Evolutionary conservation across 1,140 invertebrate genomes (phyloP), one percentile per base, ranked within the genome.

Genomic region (Dreissena rostriformis): DNA sequence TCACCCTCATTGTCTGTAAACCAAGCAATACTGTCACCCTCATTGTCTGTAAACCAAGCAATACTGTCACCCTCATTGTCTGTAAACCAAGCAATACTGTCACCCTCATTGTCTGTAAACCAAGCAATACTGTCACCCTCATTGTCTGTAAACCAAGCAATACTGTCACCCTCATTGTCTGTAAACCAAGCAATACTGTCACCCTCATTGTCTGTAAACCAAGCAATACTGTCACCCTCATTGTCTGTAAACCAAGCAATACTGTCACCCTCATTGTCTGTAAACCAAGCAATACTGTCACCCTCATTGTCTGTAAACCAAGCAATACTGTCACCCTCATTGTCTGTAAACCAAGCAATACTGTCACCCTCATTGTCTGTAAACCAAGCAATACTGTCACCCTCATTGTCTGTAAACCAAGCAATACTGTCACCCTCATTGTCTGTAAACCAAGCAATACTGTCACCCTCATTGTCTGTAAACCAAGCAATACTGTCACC

Each of bases 1-100:
- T 70, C 26, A n/a, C 63, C 72, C 22, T 82, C 80, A 52, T 66
- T 68, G 24, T 57, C 80, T 82, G 57, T 8, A 51, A 82, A 12
- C 22, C 10, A 67, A 49, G 28, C 72, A 28, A 29, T 51, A 28
- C 24, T 28, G 0, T 70, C 26, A n/a, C 63, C 72, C 22, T 82
- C 80, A 52, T 66, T 68, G 24, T 57, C 80, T 82, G 57, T 8
- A 51, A 82, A 12, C 22, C 10, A 67, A 49, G 28, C 72, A 28
- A 29, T 51, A 28, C 24, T 28, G 0, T 70, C 26, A n/a, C 63
- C 72, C 22, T 82, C 80, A 52, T 66, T 68, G 24, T 57, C 80
- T 82, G 57, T 8, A 51, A 82, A 12, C 22, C 10, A 67, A 49
- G 28, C 72, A 28, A 29, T 51, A 28, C 24, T 28, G 0, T 70